A percentile compares a stretch with the other conserved stretches of the same genome.
These are phyloP conservation scores for Nephrocerus scutellatus DNA, from an alignment of 2,888 invertebrate genomes.

Conservation along the genomic window DNA sequence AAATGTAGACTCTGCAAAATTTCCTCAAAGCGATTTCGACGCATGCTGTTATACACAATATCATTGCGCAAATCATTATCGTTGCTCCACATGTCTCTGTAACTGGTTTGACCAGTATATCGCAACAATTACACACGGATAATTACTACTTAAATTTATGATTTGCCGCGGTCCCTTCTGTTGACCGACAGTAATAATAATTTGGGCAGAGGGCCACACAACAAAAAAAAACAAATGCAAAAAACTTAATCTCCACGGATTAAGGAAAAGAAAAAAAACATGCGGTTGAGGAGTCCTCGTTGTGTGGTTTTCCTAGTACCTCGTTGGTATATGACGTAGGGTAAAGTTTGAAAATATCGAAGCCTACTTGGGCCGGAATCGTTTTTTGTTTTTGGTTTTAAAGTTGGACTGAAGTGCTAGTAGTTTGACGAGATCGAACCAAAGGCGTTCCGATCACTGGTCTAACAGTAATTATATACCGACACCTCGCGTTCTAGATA, in stretches of 20 bases:
- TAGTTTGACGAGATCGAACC: no score
- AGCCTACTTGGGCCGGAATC: neutral
- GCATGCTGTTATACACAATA: conserved; percentile 4
- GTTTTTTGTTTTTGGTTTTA: no score
- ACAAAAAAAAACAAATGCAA: neutral
- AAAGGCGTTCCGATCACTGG: no score
- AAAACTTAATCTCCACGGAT: neutral
- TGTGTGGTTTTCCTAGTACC: neutral
- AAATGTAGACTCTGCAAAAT: conserved; percentile 7
- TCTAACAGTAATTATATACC: no score
- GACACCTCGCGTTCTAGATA: no score
- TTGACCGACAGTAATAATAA: no score
- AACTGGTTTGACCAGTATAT: conserved; percentile 1
- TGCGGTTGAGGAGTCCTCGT: neutral
- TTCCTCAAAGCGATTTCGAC: conserved; percentile 7
- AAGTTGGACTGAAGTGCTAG: no score
- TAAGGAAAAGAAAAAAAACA: neutral
- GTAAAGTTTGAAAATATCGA: neutral
- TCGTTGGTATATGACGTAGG: neutral
- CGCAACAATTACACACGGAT: no score
- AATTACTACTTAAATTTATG: no score
- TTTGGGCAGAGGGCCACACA: no score
- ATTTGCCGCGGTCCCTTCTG: no score
- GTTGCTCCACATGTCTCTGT: conserved; percentile 5
- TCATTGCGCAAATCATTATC: conserved; percentile 10